A percentile compares a stretch with the other conserved stretches of the same genome.
Conservation (phyloP, 2,113 vertebrate species). For the Corythoichthys intestinalis region DNA sequence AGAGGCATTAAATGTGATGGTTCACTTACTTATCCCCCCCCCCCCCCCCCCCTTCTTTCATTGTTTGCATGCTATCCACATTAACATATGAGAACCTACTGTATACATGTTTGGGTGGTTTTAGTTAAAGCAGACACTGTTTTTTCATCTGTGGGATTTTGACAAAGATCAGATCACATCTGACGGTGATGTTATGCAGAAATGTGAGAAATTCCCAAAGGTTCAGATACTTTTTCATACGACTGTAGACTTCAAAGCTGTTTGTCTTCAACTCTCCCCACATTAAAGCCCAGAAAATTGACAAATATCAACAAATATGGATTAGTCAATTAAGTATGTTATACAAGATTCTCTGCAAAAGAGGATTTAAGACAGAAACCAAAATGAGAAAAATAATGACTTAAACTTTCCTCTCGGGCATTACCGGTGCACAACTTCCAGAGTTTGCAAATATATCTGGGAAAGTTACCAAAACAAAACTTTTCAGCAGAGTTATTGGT, state of each 20-base stretch:
- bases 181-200: too few relatives aligned
- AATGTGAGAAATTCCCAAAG: too few relatives aligned
- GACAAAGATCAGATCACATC: too few relatives aligned
- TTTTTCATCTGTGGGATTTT: too few relatives aligned
- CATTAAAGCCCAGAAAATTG: background rate
- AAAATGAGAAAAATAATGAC: background rate
- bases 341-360: background rate
- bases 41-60: too few relatives aligned
- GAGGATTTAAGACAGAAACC: background rate
- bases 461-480: constrained; percentile 4
- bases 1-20: too few relatives aligned
- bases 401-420: background rate
- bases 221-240: background rate
- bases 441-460: background rate
- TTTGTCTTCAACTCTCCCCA: background rate
- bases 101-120: too few relatives aligned
- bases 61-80: too few relatives aligned
- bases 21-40: too few relatives aligned
- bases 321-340: background rate
- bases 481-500: constrained; percentile 12
- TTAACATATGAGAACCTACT: too few relatives aligned
- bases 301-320: background rate
- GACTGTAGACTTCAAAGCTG: background rate
- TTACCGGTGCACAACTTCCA: background rate
- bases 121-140: too few relatives aligned